phyloP scores from a whole-genome alignment of 1,140 invertebrate genomes.

The Aphidius ervi region DNA sequence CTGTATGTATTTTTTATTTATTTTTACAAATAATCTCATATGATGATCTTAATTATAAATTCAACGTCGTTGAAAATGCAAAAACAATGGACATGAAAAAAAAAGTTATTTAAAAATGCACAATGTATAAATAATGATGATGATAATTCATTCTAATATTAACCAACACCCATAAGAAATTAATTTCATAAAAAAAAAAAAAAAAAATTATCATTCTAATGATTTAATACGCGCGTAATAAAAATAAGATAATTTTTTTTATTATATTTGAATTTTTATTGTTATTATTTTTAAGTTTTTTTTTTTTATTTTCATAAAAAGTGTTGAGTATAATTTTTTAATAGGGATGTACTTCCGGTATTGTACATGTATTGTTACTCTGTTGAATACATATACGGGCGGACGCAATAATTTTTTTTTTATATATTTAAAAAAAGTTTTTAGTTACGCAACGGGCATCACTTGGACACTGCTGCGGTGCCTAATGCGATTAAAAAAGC shows the following conservation, averaged over 20 bases:
- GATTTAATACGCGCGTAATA: neutral
- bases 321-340: too few relatives aligned
- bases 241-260: too few relatives aligned
- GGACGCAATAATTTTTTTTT: slow-evolving; percentile 23
- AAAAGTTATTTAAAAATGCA: neutral
- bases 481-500: slow-evolving; percentile 45
- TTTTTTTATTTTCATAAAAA: too few relatives aligned
- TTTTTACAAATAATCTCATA: neutral
- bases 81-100: slow-evolving; percentile 30
- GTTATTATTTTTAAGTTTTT: too few relatives aligned
- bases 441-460: slow-evolving; percentile 36
- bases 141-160: too few relatives aligned
- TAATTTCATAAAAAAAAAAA: neutral
- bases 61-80: slow-evolving; percentile 36
- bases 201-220: neutral
- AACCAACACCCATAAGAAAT: too few relatives aligned
- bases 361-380: neutral
- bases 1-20: too few relatives aligned
- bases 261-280: too few relatives aligned
- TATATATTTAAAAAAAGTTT: slow-evolving; percentile 15
- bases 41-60: slow-evolving; percentile 27
- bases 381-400: slow-evolving; percentile 15
- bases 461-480: slow-evolving; percentile 8
- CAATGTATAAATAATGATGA: too few relatives aligned
- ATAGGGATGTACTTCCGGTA: slow-evolving; percentile 18